These are phyloP conservation scores for Drosophila seguyi DNA, from an alignment of 1,140 invertebrate genomes.

Conservation along the genomic window DNA sequence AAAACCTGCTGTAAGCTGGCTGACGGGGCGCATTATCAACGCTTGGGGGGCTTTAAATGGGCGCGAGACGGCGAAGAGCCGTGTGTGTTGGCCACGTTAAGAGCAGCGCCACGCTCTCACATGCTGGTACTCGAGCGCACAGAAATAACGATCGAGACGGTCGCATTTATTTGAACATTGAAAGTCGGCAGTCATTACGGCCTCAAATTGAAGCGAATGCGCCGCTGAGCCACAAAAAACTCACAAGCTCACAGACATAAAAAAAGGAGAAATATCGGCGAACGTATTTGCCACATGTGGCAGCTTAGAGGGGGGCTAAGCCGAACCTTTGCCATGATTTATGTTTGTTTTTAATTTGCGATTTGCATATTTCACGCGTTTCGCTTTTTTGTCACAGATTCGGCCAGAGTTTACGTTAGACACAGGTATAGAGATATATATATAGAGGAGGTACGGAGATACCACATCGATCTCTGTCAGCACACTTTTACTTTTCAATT, in stretches of 20 bases:
- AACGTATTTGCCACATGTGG: conserved; percentile 74
- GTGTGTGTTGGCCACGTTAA: conserved; percentile 60
- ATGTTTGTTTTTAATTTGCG: conserved; percentile 76
- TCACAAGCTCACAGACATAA: conserved; percentile 2
- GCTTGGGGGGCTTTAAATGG: conserved; percentile 80
- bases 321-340: conserved; percentile 59
- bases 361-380: conserved; percentile 82
- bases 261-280: conserved; percentile 5
- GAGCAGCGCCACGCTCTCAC: conserved; percentile 61
- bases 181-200: conserved; percentile 80
- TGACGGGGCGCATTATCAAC: conserved; percentile 74
- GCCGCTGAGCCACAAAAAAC: conserved; percentile 42
- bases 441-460: conserved; percentile 38
- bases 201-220: conserved; percentile 72
- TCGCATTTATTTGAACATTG: conserved; percentile 82
- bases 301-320: conserved; percentile 36
- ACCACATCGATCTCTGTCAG: conserved; percentile 73
- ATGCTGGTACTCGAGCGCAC: conserved; percentile 16
- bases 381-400: conserved; percentile 73
- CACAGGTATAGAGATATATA: conserved; percentile 27
- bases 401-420: conserved; percentile 32
- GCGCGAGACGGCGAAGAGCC: conserved; percentile 49
- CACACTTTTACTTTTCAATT: conserved; percentile 80
- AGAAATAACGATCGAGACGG: conserved; percentile 43
- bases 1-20: conserved; percentile 71